Percentiles rank a stretch among this genome's conserved stretches.
These are phyloP conservation scores for Boleophthalmus pectinirostris DNA, from an alignment of 2,113 vertebrate genomes.

Conservation along the genomic window DNA sequence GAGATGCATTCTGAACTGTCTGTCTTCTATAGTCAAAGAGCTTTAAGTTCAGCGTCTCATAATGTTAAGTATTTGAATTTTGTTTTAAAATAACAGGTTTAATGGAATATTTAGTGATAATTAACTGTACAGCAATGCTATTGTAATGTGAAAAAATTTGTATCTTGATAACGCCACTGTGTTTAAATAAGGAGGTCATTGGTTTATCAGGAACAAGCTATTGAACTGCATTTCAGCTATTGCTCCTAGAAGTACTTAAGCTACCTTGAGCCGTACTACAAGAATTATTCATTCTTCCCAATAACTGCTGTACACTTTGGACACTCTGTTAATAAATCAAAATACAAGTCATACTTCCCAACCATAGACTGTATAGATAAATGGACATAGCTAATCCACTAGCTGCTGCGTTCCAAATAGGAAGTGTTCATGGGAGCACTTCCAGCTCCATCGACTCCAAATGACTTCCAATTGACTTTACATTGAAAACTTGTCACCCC, in stretches of 20 bases:
- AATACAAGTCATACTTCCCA: not conserved
- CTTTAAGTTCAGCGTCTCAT: not conserved
- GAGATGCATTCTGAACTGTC: slow-evolving; percentile 46
- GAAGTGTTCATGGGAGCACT: no score
- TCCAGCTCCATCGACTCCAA: no score
- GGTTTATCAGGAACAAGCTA: slow-evolving; percentile 44
- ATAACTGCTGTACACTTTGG: not conserved
- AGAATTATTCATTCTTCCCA: not conserved
- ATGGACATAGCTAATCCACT: no score
- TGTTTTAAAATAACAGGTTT: not conserved
- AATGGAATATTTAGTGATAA: not conserved
- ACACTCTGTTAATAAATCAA: not conserved
- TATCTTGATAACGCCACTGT: slow-evolving; percentile 27
- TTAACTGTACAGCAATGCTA: slow-evolving; percentile 5
- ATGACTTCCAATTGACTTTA: no score
- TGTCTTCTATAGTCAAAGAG: slow-evolving; percentile 35
- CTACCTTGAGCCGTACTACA: not conserved
- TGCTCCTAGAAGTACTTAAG: not conserved
- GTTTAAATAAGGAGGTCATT: slow-evolving; percentile 47
- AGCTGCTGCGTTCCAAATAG: no score
- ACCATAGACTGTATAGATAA: no score
- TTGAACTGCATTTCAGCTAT: slow-evolving; percentile 9
- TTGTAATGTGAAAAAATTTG: slow-evolving; percentile 11
- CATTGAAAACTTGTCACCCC: no score
- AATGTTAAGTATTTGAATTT: not conserved